A percentile compares a stretch with the other conserved stretches of the same genome.
Conservation (phyloP, 2,113 vertebrate species). For the Oenanthe melanoleuca region DNA sequence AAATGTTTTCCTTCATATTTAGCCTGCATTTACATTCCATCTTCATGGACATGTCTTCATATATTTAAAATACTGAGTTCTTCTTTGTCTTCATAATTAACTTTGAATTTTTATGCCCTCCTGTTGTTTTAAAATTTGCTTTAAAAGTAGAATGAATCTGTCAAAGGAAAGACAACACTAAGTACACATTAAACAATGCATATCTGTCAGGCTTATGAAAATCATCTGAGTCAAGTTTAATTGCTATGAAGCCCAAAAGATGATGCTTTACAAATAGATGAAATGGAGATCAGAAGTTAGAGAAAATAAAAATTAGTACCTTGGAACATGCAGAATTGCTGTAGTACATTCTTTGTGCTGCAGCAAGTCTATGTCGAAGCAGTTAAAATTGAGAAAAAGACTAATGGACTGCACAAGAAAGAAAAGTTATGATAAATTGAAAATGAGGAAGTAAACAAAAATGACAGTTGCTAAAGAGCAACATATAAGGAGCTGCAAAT, state of each 20-base stretch:
- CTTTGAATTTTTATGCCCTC: conserved; percentile 36
- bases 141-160: conserved; percentile 35
- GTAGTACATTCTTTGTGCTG: background rate
- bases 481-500: background rate
- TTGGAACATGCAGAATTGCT: background rate
- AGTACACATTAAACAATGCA: background rate
- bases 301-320: background rate
- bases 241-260: conserved; percentile 14
- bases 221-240: conserved; percentile 24
- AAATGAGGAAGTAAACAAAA: background rate
- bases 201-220: conserved; percentile 22
- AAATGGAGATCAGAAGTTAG: background rate
- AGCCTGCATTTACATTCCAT: conserved; percentile 15
- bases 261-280: conserved; percentile 23
- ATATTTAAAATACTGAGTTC: conserved; percentile 15
- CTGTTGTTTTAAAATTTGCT: background rate
- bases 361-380: background rate
- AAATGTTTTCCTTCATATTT: conserved; percentile 41
- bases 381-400: background rate
- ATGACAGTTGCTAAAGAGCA: background rate
- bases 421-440: background rate
- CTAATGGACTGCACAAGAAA: background rate
- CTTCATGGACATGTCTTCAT: background rate
- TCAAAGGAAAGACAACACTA: conserved; percentile 31
- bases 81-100: conserved; percentile 9